Conservation (phyloP, 2,113 vertebrate species). For the Solenodon paradoxus region DNA sequence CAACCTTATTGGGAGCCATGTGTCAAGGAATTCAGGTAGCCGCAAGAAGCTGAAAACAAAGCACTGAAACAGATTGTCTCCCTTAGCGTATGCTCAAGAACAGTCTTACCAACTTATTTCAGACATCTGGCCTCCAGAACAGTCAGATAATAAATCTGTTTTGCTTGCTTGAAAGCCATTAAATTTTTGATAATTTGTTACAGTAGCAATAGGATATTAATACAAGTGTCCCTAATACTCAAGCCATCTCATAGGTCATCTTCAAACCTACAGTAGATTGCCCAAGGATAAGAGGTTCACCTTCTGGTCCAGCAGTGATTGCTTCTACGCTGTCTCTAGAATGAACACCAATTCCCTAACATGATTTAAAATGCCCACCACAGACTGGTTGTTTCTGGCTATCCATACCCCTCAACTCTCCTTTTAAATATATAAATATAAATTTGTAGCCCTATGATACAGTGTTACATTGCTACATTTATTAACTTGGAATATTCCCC, state of each 20-base stretch:
- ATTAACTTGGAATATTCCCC: neutral
- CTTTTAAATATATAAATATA: neutral
- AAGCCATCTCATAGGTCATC: neutral
- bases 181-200: neutral
- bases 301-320: neutral
- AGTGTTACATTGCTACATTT: neutral
- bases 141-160: neutral
- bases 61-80: neutral
- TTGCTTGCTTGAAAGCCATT: neutral
- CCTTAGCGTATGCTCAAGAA: neutral
- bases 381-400: neutral
- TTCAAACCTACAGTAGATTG: neutral
- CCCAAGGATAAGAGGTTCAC: neutral
- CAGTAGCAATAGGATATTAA: neutral
- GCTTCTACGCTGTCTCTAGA: neutral
- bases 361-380: neutral
- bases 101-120: neutral
- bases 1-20: neutral
- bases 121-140: neutral
- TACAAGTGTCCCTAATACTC: neutral
- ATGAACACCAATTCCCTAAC: neutral
- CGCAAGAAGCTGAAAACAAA: neutral
- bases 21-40: neutral
- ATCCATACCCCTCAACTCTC: neutral
- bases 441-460: neutral